These are phyloP conservation scores for Corythornis vintsioides DNA, from an alignment of 2,113 vertebrate species.

Conservation along the genomic window DNA sequence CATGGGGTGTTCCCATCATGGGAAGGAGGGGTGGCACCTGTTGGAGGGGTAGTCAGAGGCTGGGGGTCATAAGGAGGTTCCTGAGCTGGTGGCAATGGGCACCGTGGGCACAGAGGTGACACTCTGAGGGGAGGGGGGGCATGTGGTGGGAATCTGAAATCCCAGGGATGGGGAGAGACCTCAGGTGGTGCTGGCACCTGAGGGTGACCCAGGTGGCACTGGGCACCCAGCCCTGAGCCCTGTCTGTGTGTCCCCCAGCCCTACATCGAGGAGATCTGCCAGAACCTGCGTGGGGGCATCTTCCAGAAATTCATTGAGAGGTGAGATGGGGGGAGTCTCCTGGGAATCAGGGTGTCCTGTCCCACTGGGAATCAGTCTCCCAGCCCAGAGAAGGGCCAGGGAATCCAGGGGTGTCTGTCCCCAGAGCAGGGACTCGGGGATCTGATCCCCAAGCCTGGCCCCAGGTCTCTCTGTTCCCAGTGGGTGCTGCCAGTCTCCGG, in stretches of 20 bases:
- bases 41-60: neutral
- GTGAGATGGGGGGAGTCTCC: constrained; percentile 34
- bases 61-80: no score
- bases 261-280: constrained; percentile 81
- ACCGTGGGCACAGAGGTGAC: neutral
- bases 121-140: neutral
- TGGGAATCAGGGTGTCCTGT: accelerated
- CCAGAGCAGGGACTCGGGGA: neutral
- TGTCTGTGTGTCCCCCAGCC: constrained; percentile 61
- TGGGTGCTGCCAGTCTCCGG: neutral
- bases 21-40: neutral
- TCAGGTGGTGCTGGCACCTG: accelerated
- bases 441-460: neutral
- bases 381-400: neutral
- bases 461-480: accelerated
- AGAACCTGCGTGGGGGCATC: constrained; percentile 76
- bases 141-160: neutral
- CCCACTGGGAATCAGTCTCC: neutral
- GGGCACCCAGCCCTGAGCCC: neutral
- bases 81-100: neutral
- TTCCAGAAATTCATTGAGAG: constrained; percentile 83
- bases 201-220: neutral
- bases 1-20: no score
- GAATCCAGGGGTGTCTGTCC: neutral
- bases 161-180: neutral